phyloP scores from a whole-genome alignment of 2,797 vertebrate genomes.

The Falco cherrug region DNA sequence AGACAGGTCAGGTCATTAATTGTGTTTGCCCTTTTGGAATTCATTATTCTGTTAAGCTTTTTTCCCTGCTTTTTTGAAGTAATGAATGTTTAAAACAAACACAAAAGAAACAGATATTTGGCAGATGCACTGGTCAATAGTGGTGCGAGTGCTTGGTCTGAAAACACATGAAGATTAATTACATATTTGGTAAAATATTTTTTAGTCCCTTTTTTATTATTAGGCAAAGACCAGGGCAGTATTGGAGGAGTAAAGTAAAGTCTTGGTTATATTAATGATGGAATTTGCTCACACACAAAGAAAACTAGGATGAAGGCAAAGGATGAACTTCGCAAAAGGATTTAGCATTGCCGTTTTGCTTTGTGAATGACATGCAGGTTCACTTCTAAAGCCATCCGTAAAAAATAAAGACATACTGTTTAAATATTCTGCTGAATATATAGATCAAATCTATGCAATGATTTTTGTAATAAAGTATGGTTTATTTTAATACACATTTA shows the following conservation, averaged over 20 bases:
- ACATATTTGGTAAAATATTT: not conserved
- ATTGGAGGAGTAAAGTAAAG: not conserved
- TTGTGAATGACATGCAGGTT: not conserved
- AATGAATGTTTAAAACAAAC: not conserved
- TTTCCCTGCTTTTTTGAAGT: not conserved
- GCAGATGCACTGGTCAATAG: not conserved
- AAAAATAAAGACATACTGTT: not conserved
- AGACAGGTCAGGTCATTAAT: not conserved
- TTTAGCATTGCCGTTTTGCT: not conserved
- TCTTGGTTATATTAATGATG: not conserved
- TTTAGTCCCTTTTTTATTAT: not conserved
- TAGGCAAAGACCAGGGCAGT: not conserved
- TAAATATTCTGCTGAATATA: not conserved
- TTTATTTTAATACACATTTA: not conserved
- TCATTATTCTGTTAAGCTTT: not conserved
- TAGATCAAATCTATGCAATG: not conserved
- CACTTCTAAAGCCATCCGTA: not conserved
- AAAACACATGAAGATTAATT: not conserved
- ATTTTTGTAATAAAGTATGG: not conserved
- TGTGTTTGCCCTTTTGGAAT: not conserved
- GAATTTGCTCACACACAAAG: not conserved
- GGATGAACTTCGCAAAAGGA: not conserved
- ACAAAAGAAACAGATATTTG: slow-evolving; percentile 10
- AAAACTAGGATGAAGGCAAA: not conserved
- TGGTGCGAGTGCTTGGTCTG: not conserved